Evolutionary conservation across 2,113 vertebrate genomes (phyloP).

Genomic region (Alethe castanea): DNA sequence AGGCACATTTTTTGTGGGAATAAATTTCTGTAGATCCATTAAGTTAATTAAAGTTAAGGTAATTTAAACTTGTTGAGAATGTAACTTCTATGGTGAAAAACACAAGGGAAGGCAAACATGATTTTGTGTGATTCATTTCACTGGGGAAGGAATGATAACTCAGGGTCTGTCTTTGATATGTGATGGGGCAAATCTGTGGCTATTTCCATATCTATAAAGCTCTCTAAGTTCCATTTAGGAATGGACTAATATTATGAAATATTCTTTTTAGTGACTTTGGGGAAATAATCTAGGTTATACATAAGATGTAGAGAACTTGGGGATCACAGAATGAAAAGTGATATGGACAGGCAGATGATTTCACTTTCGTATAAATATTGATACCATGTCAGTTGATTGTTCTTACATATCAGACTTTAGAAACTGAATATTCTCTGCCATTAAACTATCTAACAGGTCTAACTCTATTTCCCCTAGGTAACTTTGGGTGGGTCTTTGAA

Average conservation of each 20-base stretch:
- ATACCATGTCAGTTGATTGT: background rate
- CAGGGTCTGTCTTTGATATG: background rate
- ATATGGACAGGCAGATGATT: background rate
- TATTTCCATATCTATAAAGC: background rate
- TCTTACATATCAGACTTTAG: background rate
- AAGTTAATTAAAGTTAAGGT: background rate
- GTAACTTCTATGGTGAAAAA: background rate
- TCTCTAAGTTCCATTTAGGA: background rate
- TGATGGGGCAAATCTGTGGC: fast-evolving
- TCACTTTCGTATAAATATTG: background rate
- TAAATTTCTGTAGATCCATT: background rate
- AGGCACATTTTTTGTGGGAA: background rate
- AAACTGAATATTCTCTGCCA: background rate
- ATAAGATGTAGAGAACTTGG: background rate
- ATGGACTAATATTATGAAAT: background rate
- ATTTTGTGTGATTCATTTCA: background rate
- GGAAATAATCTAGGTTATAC: background rate
- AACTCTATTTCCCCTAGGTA: background rate
- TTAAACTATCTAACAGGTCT: background rate
- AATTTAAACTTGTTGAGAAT: background rate
- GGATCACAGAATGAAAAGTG: background rate
- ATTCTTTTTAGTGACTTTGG: background rate
- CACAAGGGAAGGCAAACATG: fast-evolving
- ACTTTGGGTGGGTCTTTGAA: background rate
- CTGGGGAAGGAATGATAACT: background rate